Evolutionary conservation across 2,888 invertebrate genomes (phyloP), one percentile per base, ranked within the genome.

Genomic region (Spisula subtruncata): DNA sequence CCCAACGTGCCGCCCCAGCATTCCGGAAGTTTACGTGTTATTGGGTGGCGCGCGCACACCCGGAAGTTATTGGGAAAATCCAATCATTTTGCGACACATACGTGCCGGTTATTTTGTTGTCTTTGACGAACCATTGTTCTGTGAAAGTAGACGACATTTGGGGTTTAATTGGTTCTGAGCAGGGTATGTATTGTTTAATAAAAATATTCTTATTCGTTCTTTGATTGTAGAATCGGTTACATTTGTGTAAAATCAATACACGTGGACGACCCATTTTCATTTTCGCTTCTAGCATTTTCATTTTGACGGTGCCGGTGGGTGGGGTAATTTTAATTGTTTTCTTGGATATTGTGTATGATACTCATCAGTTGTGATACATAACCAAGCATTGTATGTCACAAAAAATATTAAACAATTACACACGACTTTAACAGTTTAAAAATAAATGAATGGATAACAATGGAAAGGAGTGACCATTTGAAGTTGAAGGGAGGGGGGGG

Each of bases 81-180:
- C 92, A 92, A 92, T 92, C 92, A 89, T 84, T 91, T 87, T 86
- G 85, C 90, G 92, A 92, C 92, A 92, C 92, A 92, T 92, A 84
- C 81, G 66, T 56, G 71, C 90, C 87, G 90, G 85, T 82, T 66
- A 41, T 25, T 56, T 29, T 80, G 29, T 79, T 80, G 83, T 75
- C 75, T 35, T 10, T 32, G 75, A 35, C n/a, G 75, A 75, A 32
- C 2, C 16, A n/a, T 16, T 48, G 48, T 81, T 48, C 46, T 46
- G 32, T 81, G 81, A 81, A 48, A 81, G 81, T 51, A 81, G n/a
- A 18, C 81, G 46, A n/a, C n/a, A 79, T 81, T 41, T 81, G 0
- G 20, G 10, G 81, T 81, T 81, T 81, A 25, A n/a, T 81, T 81
- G 18, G 46, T 46, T 18, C 1, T 25, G 16, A 81, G 14, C 0